Evolutionary conservation across 2,113 vertebrate species (phyloP), one percentile per base, ranked within the genome.

Genomic region (Abramis brama): DNA sequence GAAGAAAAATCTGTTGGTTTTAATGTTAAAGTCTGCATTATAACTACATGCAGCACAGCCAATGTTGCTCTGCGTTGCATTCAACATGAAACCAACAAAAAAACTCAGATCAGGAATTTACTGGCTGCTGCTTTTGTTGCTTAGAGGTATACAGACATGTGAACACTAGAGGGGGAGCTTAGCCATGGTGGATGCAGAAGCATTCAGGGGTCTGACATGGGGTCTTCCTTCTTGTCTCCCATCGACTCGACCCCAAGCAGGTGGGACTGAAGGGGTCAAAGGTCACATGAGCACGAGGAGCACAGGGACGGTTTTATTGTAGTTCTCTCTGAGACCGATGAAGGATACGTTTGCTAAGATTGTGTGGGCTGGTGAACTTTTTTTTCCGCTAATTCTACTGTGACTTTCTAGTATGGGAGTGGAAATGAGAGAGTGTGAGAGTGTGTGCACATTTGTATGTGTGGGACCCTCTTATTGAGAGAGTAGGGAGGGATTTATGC

Each of bases 151-250:
- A 84, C 70, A 95, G 95, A 94, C 90, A 93, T 95, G 86, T 94
- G 96, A 97, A 98, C 97, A 96, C 97, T 99, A 99, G 97, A 97
- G 97, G 97, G 97, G 97, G 97, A 97, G 96, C 97, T 99, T 97
- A 97, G 84, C 96, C 96, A 91, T 92, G 94, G 89, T 94, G 92
- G 91, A 90, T 93, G 91, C 92, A 88, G 92, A 91, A 87, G 93
- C 92, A 91, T 91, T 91, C 93, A 30, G 90, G 90, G 89, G 93
- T 88, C 52, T 47, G 55, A 64, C 66, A 74, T 52, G 43, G 45
- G 50, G 76, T 82, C 55, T 30, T 82, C 39, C 71, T 59, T 73
- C 60, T 50, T 30, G 80, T 64, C 62, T 80, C 86, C 77, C 43
- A 12, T 66, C 79, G 47, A 84, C 79, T 85, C 90, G 93, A 94